phyloP scores from a whole-genome alignment of 2,888 invertebrate species.

The Myopa testacea region DNA sequence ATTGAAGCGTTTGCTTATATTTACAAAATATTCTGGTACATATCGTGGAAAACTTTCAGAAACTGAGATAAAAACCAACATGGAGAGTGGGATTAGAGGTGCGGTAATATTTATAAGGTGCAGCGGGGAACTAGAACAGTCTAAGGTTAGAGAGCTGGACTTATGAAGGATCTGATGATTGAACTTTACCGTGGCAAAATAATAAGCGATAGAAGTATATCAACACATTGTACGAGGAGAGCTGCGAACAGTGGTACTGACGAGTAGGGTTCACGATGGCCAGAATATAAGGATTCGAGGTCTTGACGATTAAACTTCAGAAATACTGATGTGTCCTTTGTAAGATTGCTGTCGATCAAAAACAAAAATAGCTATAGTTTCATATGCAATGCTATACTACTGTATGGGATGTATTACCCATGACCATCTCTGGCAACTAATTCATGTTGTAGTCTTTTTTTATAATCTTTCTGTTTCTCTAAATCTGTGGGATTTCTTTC shows the following conservation, averaged over 20 bases:
- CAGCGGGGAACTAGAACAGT: slow-evolving; percentile 53
- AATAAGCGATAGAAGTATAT: slow-evolving; percentile 70
- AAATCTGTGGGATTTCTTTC: slow-evolving; percentile 55
- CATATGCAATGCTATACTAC: background rate
- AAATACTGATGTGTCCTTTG: slow-evolving; percentile 76
- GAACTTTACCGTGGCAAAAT: slow-evolving; percentile 71
- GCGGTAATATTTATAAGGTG: slow-evolving; percentile 64
- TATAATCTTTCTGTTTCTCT: slow-evolving; percentile 77
- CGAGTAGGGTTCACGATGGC: slow-evolving; percentile 76
- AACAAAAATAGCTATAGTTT: background rate
- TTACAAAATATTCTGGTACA: slow-evolving; percentile 69
- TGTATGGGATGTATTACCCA: slow-evolving; percentile 71
- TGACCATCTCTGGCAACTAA: slow-evolving; percentile 86
- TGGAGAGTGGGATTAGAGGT: slow-evolving; percentile 62
- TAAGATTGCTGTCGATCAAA: slow-evolving; percentile 68
- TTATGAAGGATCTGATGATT: background rate
- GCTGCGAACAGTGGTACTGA: slow-evolving; percentile 75
- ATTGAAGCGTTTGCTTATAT: slow-evolving; percentile 72
- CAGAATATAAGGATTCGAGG: slow-evolving; percentile 77
- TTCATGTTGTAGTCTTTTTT: slow-evolving; percentile 83
- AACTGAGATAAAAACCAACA: slow-evolving; percentile 66
- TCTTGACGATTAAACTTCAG: slow-evolving; percentile 76
- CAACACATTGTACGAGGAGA: slow-evolving; percentile 73
- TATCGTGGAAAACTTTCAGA: slow-evolving; percentile 67
- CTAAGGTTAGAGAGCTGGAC: background rate